These are phyloP conservation scores for Athripsodes cinereus DNA, from an alignment of 2,888 invertebrate genomes.

Conservation along the genomic window DNA sequence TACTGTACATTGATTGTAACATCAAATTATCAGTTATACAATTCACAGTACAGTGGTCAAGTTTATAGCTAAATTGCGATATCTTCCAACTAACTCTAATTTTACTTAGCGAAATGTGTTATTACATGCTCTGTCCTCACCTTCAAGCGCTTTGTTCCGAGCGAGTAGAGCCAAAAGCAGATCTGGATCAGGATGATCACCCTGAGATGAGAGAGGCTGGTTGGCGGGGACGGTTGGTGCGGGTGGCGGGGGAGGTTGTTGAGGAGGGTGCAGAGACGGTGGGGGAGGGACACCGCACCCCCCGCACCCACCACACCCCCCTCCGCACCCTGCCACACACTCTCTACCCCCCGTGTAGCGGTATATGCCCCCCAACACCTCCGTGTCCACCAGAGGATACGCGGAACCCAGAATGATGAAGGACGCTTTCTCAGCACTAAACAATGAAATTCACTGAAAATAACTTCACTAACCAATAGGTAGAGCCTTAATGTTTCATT, in stretches of 20 bases:
- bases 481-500: too few species aligned
- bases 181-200: conserved; percentile 70
- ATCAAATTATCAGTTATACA: too few species aligned
- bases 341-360: conserved; percentile 34
- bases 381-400: conserved; percentile 31
- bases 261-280: conserved; percentile 29
- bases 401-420: conserved; percentile 16
- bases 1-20: too few species aligned
- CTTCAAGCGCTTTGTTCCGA: conserved; percentile 84
- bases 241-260: conserved; percentile 29
- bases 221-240: conserved; percentile 33
- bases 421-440: neutral
- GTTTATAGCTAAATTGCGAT: too few species aligned
- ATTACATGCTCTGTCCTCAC: conserved; percentile 46
- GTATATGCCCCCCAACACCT: conserved; percentile 20
- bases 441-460: too few species aligned
- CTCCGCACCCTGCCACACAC: conserved; percentile 31
- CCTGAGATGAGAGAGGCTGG: conserved; percentile 38
- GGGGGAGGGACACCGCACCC: conserved; percentile 37
- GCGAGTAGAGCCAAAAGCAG: conserved; percentile 78
- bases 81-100: too few species aligned
- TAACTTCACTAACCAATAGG: neutral
- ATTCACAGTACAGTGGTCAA: too few species aligned
- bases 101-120: too few species aligned
- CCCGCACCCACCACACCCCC: conserved; percentile 32